These are phyloP conservation scores for Pantala flavescens DNA, from an alignment of 1,140 invertebrate genomes.

Conservation along the genomic window DNA sequence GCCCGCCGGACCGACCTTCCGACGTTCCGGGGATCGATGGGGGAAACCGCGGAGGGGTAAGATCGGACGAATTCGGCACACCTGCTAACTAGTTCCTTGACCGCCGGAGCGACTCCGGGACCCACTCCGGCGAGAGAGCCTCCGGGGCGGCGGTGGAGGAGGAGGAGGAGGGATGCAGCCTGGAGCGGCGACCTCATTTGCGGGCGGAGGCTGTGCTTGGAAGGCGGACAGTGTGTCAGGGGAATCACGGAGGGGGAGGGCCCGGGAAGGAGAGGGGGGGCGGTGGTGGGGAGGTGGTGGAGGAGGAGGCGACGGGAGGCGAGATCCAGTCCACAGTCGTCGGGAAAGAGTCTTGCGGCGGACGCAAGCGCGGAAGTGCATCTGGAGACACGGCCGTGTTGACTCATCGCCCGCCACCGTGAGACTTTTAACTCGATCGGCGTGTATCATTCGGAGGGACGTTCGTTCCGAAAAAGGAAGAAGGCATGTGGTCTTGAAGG, in stretches of 20 bases:
- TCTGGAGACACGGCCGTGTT: background rate
- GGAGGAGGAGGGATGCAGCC: background rate
- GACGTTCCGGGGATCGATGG: background rate
- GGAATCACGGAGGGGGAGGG: background rate
- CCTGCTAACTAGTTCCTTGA: conserved; percentile 8
- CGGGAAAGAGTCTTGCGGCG: conserved; percentile 1
- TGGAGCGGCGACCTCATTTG: conserved; percentile 2
- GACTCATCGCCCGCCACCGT: background rate
- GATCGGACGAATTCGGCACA: background rate
- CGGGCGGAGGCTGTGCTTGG: background rate
- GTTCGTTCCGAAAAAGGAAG: background rate
- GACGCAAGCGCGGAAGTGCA: background rate
- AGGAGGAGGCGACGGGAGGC: background rate
- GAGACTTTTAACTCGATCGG: conserved; percentile 1
- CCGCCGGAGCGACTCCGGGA: background rate
- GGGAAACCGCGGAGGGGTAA: background rate
- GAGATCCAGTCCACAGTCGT: conserved; percentile 2
- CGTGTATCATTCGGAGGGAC: background rate
- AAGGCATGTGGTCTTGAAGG: background rate
- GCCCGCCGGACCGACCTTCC: background rate
- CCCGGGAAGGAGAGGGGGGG: background rate
- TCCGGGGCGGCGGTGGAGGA: background rate
- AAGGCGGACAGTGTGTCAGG: conserved; percentile 6
- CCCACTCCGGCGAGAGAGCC: background rate
- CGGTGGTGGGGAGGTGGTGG: background rate